These are phyloP conservation scores for Heliconius sara DNA, from an alignment of 2,888 invertebrate species.

Conservation along the genomic window DNA sequence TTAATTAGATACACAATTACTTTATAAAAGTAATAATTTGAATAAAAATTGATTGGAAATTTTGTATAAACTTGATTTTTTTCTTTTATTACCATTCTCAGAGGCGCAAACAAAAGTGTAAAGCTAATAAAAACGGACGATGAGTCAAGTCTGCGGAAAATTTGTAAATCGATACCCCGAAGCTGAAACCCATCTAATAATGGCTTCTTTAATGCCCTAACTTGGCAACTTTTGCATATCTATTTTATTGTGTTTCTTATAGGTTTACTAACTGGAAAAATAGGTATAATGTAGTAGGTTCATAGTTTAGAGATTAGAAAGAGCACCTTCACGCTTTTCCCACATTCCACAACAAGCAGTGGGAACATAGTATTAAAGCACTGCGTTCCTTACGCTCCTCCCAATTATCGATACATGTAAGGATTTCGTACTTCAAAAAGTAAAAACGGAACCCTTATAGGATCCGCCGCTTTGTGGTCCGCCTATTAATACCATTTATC, in stretches of 20 bases:
- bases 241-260: background rate
- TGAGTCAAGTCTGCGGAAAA: slow-evolving; percentile 28
- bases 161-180: slow-evolving; percentile 29
- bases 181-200: slow-evolving; percentile 9
- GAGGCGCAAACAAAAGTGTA: background rate
- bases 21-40: background rate
- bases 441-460: no score
- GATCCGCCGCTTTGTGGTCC: no score
- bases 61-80: background rate
- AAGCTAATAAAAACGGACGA: slow-evolving; percentile 6
- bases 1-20: background rate
- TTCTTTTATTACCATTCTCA: background rate
- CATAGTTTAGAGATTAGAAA: background rate
- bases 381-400: no score
- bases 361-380: no score
- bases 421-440: no score
- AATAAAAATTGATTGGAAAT: background rate
- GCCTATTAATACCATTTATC: no score
- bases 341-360: no score
- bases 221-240: background rate
- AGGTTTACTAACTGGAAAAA: background rate
- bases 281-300: background rate
- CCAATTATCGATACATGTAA: no score
- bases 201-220: slow-evolving; percentile 26
- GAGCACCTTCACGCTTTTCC: no score